Conservation (phyloP, 2,797 vertebrate genomes). For the Scarus forsteni region DNA sequence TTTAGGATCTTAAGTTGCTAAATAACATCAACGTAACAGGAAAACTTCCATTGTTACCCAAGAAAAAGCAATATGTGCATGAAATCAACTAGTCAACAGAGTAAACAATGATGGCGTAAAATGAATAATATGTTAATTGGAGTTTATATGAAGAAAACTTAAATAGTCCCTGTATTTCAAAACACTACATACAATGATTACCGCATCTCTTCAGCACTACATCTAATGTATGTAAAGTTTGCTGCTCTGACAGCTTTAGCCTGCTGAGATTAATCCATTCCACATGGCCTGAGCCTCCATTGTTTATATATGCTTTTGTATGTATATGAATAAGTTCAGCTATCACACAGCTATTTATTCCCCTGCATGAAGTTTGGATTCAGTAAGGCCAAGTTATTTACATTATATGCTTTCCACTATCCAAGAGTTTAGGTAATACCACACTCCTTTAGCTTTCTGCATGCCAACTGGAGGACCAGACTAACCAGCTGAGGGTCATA, state of each 20-base stretch:
- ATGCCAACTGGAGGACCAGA: conserved; percentile 49
- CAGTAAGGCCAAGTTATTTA: conserved; percentile 3
- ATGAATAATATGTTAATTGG: too few relatives aligned
- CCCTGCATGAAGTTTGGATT: conserved; percentile 3
- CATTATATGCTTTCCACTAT: conserved; percentile 27
- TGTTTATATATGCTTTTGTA: conserved; percentile 49
- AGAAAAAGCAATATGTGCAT: too few relatives aligned
- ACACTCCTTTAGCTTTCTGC: conserved; percentile 46
- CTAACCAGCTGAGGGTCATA: conserved; percentile 53
- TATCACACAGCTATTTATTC: conserved; percentile 30
- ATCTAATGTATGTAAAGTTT: conserved; percentile 30
- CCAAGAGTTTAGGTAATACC: conserved; percentile 45
- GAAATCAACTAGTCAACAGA: too few relatives aligned
- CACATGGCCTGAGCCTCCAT: conserved; percentile 31
- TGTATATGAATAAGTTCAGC: conserved; percentile 50
- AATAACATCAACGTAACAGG: too few relatives aligned
- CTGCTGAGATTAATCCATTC: conserved; percentile 43
- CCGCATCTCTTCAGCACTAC: conserved; percentile 4
- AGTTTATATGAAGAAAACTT: background rate
- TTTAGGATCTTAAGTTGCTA: too few relatives aligned
- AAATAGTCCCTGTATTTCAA: background rate
- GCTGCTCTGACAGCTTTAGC: conserved; percentile 19
- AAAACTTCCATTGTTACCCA: too few relatives aligned
- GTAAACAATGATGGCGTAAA: too few relatives aligned
- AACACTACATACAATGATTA: background rate